Conservation (phyloP, 2,888 invertebrate species). For the Cerastis leucographa region DNA sequence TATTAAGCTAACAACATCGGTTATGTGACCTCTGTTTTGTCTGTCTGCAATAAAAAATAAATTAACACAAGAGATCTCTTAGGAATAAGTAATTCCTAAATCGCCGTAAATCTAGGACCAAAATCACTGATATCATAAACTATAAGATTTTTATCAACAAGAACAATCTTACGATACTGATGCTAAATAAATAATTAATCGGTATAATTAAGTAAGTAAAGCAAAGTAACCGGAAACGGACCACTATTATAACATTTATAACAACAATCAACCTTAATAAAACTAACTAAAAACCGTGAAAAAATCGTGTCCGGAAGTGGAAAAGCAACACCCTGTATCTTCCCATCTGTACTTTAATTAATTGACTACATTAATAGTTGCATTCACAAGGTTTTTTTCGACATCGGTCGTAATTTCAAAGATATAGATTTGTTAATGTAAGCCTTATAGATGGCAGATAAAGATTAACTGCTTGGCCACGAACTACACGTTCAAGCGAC, state of each 20-base stretch:
- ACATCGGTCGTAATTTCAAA: slow-evolving; percentile 51
- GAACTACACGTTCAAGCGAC: background rate
- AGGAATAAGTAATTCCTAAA: background rate
- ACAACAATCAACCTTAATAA: slow-evolving; percentile 29
- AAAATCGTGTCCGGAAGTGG: slow-evolving; percentile 46
- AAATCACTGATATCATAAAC: background rate
- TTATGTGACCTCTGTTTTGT: background rate
- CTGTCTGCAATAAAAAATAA: background rate
- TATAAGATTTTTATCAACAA: background rate
- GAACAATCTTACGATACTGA: background rate
- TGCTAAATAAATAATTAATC: slow-evolving; percentile 2
- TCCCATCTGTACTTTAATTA: slow-evolving; percentile 52
- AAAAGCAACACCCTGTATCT: slow-evolving; percentile 47
- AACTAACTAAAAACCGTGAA: slow-evolving; percentile 29
- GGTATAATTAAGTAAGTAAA: slow-evolving; percentile 1
- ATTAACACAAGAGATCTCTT: background rate
- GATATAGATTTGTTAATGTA: slow-evolving; percentile 54
- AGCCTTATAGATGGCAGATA: slow-evolving; percentile 49
- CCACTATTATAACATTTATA: slow-evolving; percentile 3
- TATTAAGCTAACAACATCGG: background rate
- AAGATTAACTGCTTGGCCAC: background rate
- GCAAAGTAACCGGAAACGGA: slow-evolving; percentile 25
- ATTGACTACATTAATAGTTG: slow-evolving; percentile 44
- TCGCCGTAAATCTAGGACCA: background rate
- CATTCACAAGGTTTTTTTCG: slow-evolving; percentile 59